Base-by-base conservation (phyloP, 2,113 vertebrate species). In the Trogon surrucura region DNA sequence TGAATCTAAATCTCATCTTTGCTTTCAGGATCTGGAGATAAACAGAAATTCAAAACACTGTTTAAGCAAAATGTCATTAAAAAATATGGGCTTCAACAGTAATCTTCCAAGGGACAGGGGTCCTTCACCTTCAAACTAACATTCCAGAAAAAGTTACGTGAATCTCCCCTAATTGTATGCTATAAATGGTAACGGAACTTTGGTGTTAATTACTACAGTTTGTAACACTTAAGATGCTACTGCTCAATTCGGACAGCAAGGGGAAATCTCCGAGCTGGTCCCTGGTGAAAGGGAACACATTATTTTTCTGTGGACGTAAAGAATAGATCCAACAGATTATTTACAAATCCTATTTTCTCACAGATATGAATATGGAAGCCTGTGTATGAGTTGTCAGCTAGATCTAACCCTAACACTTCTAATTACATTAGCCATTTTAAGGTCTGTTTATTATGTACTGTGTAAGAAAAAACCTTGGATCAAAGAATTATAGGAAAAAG, bases 401-500 rank as follows among this genome's bases (percentile, higher is more conserved):
- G 65, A 91, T 67, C 57, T 88, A 91, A 16, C 23, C 72, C 47
- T 92, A 83, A 69, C 8, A n/a, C 48, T 77, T 91, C 71, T 85
- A 89, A 92, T 88, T 89, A n/a, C 30, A 41, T 80, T 88, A 75
- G 29, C 23, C 36, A 38, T 77, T 88, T 66, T 62, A 26, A 88
- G 78, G 29, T 82, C 54, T 58, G 88, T 89, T 73, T 89, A 70
- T 89, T 93, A 87, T 32, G 21, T 34, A 73, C 19, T 0, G 0
- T 23, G 6, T 54, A 66, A 85, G 50, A 88, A 92, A 91, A 91
- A 47, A 5, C 23, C 26, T 50, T 57, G 60, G 62, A 88, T 93
- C 78, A 93, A 85, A 88, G 60, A 93, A 69, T 58, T 85, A 61
- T 50, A 65, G 74, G n/a, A 82, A 95, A 83, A 85, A 30, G 14